phyloP scores from a whole-genome alignment of 2,113 vertebrate genomes.

The Erythrocercus mccallii region DNA sequence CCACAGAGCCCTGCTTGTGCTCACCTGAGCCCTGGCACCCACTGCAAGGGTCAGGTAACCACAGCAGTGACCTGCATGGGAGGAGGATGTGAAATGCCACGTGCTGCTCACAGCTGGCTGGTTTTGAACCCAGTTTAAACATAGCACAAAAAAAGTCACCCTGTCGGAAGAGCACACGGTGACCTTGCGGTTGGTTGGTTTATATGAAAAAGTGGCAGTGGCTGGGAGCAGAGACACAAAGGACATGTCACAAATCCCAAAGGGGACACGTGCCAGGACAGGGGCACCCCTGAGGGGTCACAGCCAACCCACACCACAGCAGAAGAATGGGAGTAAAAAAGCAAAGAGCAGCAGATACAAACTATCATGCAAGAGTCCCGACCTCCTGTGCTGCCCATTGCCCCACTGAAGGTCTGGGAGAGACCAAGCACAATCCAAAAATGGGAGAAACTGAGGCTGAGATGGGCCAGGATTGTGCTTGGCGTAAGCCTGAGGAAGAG shows the following conservation, averaged over 20 bases:
- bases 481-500: not conserved
- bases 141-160: not conserved
- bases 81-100: not conserved
- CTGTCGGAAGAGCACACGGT: not conserved
- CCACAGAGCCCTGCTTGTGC: fast-evolving
- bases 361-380: fast-evolving
- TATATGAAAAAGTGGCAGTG: not conserved
- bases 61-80: not conserved
- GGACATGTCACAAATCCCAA: not conserved
- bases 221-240: not conserved
- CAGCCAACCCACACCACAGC: fast-evolving
- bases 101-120: slow-evolving; percentile 4
- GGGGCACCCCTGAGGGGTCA: not conserved
- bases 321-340: not conserved
- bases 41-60: slow-evolving; percentile 6
- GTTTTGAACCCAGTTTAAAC: not conserved
- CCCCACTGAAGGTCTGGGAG: not conserved
- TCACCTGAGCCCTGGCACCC: not conserved
- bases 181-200: not conserved
- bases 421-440: not conserved
- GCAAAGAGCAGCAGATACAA: not conserved
- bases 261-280: not conserved
- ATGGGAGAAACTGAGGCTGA: not conserved
- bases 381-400: not conserved
- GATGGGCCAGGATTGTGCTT: not conserved